Conservation (phyloP, 2,797 vertebrate species). For the Poeciliopsis paucimaculata region DNA sequence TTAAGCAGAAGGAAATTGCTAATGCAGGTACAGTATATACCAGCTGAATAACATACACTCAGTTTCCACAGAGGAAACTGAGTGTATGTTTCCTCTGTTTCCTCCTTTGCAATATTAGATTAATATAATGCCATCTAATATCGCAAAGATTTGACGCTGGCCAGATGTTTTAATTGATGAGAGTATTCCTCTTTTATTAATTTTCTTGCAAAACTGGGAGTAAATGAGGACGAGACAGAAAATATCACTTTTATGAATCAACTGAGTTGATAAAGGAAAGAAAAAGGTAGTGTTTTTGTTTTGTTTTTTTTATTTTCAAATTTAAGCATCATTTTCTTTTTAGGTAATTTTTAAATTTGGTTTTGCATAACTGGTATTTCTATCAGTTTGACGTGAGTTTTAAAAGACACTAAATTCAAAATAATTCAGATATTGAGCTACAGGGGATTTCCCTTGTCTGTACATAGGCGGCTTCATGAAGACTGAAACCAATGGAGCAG, state of each 20-base stretch:
- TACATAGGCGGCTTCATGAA: not conserved
- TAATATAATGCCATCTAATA: not conserved
- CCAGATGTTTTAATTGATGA: not conserved
- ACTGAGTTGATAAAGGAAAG: not conserved
- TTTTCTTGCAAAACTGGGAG: not conserved
- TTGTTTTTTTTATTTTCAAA: not conserved
- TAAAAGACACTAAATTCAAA: not conserved
- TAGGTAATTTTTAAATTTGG: not conserved
- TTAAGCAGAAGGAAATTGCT: not conserved
- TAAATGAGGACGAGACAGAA: not conserved
- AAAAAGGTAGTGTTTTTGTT: not conserved
- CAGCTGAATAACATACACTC: not conserved
- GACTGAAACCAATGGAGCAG: not conserved
- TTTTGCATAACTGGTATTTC: not conserved
- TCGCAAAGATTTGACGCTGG: not conserved
- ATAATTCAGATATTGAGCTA: not conserved
- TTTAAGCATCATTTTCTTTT: not conserved
- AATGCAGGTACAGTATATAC: not conserved
- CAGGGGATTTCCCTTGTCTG: constrained; percentile 1
- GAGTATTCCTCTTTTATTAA: not conserved
- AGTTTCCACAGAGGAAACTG: not conserved
- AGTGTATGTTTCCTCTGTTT: too few relatives aligned
- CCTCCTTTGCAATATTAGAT: too few relatives aligned
- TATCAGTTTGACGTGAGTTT: not conserved
- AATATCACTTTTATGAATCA: not conserved